Base-by-base conservation (phyloP, 2,797 vertebrate genomes). In the Chelon auratus region DNA sequence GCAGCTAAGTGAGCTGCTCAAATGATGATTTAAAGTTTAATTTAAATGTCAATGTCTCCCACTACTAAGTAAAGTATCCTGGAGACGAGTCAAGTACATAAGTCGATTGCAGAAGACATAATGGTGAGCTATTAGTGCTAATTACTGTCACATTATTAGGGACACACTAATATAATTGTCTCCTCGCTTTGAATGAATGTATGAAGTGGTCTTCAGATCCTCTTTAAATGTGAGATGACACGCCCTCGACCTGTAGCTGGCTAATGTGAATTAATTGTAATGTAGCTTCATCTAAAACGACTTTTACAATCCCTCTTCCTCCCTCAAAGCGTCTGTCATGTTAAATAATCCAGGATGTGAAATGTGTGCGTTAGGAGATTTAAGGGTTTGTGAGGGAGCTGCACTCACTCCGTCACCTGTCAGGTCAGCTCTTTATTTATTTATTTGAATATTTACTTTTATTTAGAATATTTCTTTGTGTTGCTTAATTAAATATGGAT, bases 191-290 rank as follows among this genome's bases (percentile, higher is more conserved):
- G 47, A 15, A 18, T 51, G 33, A 72, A 51, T 66, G 51, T 11
- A 72, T 61, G 4, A 62, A 47, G 42, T 20, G 26, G 18, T 45
- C 36, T 42, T 57, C 5, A 67, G 55, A 56, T 72, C 40, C 30
- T n/a, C 58, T 62, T 24, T 33, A 24, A 54, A 75, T 47, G 3
- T 72, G 33, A 69, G 65, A 45, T 17, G 73, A 72, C 67, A 43
- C 30, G 39, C 59, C 22, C 51, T 77, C n/a, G 52, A 47, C 52
- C 9, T 33, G n/a, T 55, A 9, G 1, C 14, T 7, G 24, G 64
- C 17, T 45, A 26, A 82, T 61, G 37, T 20, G 58, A 71, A 63
- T 54, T 43, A 59, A 58, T 37, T n/a, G 3, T 66, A 67, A 65
- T 37, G 37, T 39, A 17, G 24, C 51, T 63, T 68, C 15, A 80